Percentiles rank a stretch among this genome's conserved stretches.
Evolutionary conservation across 1,140 invertebrate species (phyloP).

Genomic region (Papilio helenus): DNA sequence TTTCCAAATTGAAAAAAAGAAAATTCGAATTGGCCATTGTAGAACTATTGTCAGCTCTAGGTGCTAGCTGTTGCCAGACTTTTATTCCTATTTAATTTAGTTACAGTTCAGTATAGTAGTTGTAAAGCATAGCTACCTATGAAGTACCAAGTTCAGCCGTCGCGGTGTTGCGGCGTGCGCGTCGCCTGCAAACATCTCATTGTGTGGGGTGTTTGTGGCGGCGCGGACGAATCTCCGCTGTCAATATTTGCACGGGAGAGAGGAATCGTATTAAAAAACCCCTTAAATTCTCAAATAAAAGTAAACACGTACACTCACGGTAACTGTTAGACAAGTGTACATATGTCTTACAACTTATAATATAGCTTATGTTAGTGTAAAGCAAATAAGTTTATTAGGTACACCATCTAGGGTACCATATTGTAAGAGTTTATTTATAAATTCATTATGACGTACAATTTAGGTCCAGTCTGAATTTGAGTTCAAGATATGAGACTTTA

Average conservation of each 20-base stretch:
- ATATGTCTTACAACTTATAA: too few relatives aligned
- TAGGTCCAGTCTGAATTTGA: too few relatives aligned
- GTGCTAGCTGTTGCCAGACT: too few relatives aligned
- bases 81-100: too few relatives aligned
- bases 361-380: too few relatives aligned
- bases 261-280: conserved; percentile 3
- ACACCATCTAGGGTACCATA: too few relatives aligned
- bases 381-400: too few relatives aligned
- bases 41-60: too few relatives aligned
- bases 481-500: too few relatives aligned
- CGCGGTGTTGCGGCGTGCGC: neutral
- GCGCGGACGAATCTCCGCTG: neutral
- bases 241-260: conserved; percentile 2
- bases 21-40: neutral
- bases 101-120: neutral
- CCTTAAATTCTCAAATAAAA: neutral
- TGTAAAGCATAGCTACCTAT: neutral
- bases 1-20: neutral
- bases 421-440: too few relatives aligned
- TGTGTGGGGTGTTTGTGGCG: conserved; percentile 2
- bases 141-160: neutral
- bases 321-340: neutral
- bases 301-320: neutral
- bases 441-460: too few relatives aligned
- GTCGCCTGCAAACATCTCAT: conserved; percentile 1